Evolutionary conservation across 1,140 invertebrate genomes (phyloP).

Genomic region (Hetaerina americana): DNA sequence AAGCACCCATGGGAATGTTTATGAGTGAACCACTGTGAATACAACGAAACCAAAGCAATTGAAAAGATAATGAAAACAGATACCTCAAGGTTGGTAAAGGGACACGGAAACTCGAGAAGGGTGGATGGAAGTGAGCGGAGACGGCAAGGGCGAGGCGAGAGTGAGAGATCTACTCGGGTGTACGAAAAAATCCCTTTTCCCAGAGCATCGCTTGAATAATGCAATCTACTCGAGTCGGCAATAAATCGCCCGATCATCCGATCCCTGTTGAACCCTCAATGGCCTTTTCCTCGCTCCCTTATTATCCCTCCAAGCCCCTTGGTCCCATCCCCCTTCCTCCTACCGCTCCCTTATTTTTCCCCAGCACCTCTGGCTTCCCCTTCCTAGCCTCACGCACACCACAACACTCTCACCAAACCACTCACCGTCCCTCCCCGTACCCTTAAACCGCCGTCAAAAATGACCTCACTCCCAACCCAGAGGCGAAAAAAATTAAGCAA

Average conservation of each 20-base stretch:
- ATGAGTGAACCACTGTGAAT: too few species aligned
- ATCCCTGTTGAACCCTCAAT: background rate
- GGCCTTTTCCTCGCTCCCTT: background rate
- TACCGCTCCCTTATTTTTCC: too few species aligned
- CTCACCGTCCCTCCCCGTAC: too few species aligned
- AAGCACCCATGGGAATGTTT: too few species aligned
- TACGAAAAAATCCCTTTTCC: background rate
- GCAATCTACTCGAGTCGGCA: background rate
- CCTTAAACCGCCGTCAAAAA: background rate
- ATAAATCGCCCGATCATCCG: background rate
- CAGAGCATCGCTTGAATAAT: background rate
- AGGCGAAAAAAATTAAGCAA: too few species aligned
- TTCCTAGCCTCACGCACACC: too few species aligned
- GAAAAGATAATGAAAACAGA: background rate
- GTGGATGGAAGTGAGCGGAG: background rate
- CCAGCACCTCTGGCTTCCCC: too few species aligned
- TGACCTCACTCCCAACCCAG: background rate
- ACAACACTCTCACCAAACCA: too few species aligned
- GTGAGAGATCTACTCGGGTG: too few species aligned
- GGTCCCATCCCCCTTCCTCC: background rate
- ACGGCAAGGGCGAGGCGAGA: background rate
- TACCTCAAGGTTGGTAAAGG: background rate
- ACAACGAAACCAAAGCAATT: background rate
- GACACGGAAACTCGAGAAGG: background rate
- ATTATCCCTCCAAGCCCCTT: background rate